Evolutionary conservation across 1,140 invertebrate species (phyloP).

Genomic region (Proctacanthus coquilletti): DNA sequence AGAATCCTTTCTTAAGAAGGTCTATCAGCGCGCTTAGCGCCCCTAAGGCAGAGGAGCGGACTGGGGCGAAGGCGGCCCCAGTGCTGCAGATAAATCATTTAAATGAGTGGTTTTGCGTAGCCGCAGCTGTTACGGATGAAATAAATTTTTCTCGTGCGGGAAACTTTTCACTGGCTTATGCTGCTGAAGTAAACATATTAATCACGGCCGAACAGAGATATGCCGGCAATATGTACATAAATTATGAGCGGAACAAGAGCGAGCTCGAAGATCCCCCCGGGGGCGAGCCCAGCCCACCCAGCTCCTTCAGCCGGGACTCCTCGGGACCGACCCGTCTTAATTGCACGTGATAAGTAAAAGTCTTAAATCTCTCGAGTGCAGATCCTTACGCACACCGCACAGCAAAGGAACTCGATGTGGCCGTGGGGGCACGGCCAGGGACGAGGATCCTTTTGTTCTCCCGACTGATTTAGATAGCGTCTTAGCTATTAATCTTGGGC

Average conservation of each 20-base stretch:
- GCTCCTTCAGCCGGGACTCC: not conserved
- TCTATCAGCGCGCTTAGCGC: too few relatives aligned
- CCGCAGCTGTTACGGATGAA: not conserved
- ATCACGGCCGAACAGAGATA: not conserved
- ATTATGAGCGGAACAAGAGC: slow-evolving; percentile 1
- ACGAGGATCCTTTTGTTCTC: too few relatives aligned
- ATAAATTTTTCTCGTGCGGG: not conserved
- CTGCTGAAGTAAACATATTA: not conserved
- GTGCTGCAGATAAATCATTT: slow-evolving; percentile 1
- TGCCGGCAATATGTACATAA: not conserved
- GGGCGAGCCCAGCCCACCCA: not conserved
- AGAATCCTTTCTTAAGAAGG: too few relatives aligned
- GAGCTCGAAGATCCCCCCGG: too few relatives aligned
- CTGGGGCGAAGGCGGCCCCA: too few relatives aligned
- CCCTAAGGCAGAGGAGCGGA: too few relatives aligned
- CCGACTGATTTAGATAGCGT: too few relatives aligned
- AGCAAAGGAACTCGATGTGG: too few relatives aligned
- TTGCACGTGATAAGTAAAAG: not conserved
- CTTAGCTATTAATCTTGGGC: too few relatives aligned
- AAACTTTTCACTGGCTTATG: not conserved
- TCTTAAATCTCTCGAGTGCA: too few relatives aligned
- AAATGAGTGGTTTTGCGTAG: not conserved
- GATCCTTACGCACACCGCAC: too few relatives aligned
- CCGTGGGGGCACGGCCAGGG: too few relatives aligned
- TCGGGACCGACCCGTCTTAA: not conserved